Percentiles rank a stretch among this genome's conserved stretches.
phyloP scores from a whole-genome alignment of 2,888 invertebrate genomes.

The Thereva unica region DNA sequence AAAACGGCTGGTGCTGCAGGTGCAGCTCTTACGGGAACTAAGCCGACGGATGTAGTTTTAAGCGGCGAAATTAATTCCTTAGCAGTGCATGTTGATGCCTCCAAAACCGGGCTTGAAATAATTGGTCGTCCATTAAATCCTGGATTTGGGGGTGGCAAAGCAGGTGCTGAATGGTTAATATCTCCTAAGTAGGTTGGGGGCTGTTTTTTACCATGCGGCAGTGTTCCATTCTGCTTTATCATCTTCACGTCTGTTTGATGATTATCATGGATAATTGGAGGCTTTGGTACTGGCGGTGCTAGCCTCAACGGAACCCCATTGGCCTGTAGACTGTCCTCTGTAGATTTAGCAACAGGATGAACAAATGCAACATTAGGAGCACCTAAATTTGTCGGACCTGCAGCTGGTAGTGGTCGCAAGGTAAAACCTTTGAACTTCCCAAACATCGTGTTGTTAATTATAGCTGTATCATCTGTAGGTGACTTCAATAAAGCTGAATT shows the following conservation, averaged over 20 bases:
- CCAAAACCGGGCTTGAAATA: slow-evolving; percentile 80
- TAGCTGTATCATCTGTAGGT: slow-evolving; percentile 61
- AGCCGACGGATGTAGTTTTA: slow-evolving; percentile 61
- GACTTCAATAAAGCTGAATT: slow-evolving; percentile 69
- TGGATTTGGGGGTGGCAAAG: slow-evolving; percentile 68
- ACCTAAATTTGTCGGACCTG: slow-evolving; percentile 48
- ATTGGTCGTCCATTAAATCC: slow-evolving; percentile 70
- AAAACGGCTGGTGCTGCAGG: slow-evolving; percentile 62
- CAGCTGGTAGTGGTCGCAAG: slow-evolving; percentile 59
- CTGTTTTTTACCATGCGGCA: slow-evolving; percentile 45
- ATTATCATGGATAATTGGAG: slow-evolving; percentile 53
- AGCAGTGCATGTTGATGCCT: slow-evolving; percentile 79
- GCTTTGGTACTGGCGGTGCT: slow-evolving; percentile 69
- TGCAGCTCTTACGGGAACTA: slow-evolving; percentile 65
- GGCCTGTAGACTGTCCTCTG: slow-evolving; percentile 45
- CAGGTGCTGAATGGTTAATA: slow-evolving; percentile 53
- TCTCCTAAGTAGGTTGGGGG: slow-evolving; percentile 30
- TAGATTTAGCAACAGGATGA: slow-evolving; percentile 51
- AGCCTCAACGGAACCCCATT: slow-evolving; percentile 60
- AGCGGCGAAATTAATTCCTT: slow-evolving; percentile 72
- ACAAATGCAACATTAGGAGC: slow-evolving; percentile 63
- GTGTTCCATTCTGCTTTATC: slow-evolving; percentile 45
- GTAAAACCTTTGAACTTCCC: slow-evolving; percentile 88
- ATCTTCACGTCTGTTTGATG: slow-evolving; percentile 39
- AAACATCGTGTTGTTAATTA: slow-evolving; percentile 68